phyloP scores from a whole-genome alignment of 2,888 invertebrate species.

The Melieria omissa region DNA sequence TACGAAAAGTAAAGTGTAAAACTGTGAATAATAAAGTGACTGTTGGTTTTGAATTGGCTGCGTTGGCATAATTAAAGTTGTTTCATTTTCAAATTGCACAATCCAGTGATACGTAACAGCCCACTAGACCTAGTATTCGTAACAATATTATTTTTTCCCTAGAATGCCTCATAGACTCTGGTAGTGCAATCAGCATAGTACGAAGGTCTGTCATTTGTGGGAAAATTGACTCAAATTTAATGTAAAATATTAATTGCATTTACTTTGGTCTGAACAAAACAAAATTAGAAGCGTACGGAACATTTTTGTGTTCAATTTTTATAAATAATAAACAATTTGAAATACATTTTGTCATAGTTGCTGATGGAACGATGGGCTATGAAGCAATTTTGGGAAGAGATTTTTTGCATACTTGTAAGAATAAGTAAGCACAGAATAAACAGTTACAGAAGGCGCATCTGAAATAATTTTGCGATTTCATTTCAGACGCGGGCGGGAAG shows the following conservation, averaged over 20 bases:
- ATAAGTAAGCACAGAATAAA: too few species aligned
- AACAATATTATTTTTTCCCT: neutral
- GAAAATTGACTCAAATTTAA: neutral
- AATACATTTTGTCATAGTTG: constrained; percentile 29
- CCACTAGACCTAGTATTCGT: too few species aligned
- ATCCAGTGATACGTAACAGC: too few species aligned
- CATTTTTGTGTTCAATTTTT: constrained; percentile 8
- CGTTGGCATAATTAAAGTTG: too few species aligned
- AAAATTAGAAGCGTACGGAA: constrained; percentile 26
- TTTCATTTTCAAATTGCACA: too few species aligned
- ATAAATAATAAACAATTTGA: constrained; percentile 11
- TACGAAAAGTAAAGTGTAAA: too few species aligned
- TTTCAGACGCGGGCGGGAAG: too few species aligned
- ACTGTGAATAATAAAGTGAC: too few species aligned
- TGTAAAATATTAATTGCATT: neutral
- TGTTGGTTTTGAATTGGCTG: too few species aligned
- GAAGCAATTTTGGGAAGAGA: constrained; percentile 32
- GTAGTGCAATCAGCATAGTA: neutral
- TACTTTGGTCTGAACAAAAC: constrained; percentile 28
- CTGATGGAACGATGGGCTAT: constrained; percentile 31
- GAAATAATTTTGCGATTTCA: too few species aligned
- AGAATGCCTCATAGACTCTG: constrained; percentile 11
- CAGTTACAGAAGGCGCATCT: too few species aligned
- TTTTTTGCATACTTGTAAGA: constrained; percentile 22
- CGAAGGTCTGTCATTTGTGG: neutral